Percentiles rank a stretch among this genome's conserved stretches.
Evolutionary conservation across 2,113 vertebrate genomes (phyloP).

Genomic region (Trachemys scripta): DNA sequence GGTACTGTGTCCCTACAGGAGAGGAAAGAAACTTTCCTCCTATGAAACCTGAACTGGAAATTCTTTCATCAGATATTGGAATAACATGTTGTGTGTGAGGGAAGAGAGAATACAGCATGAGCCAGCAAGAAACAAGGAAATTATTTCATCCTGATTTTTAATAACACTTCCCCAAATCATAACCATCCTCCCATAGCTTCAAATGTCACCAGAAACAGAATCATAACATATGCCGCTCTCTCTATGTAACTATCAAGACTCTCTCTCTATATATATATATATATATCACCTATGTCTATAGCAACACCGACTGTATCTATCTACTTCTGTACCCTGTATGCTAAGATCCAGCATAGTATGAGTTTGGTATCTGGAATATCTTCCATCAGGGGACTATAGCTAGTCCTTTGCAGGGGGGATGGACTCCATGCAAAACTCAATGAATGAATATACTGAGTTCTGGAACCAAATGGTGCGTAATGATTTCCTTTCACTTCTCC

Average conservation of each 20-base stretch:
- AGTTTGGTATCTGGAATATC: not conserved
- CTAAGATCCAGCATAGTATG: not conserved
- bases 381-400: not conserved
- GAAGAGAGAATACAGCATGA: conserved; percentile 72
- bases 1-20: not conserved
- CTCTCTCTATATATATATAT: not conserved
- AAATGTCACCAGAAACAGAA: conserved; percentile 61
- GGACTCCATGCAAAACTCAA: not conserved
- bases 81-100: conserved; percentile 70
- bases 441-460: not conserved
- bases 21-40: conserved; percentile 34
- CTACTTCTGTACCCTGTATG: not conserved
- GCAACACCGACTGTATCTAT: not conserved
- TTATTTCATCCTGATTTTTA: conserved; percentile 72
- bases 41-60: conserved; percentile 60
- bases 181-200: conserved; percentile 58
- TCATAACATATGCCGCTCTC: not conserved
- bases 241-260: conserved; percentile 41
- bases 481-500: not conserved
- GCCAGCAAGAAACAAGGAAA: conserved; percentile 74
- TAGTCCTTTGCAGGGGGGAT: not conserved
- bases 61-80: conserved; percentile 59
- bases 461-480: not conserved
- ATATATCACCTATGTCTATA: not conserved
- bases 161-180: conserved; percentile 61